Conservation (phyloP, 2,113 vertebrate genomes). For the Gasterosteus nipponicus region DNA sequence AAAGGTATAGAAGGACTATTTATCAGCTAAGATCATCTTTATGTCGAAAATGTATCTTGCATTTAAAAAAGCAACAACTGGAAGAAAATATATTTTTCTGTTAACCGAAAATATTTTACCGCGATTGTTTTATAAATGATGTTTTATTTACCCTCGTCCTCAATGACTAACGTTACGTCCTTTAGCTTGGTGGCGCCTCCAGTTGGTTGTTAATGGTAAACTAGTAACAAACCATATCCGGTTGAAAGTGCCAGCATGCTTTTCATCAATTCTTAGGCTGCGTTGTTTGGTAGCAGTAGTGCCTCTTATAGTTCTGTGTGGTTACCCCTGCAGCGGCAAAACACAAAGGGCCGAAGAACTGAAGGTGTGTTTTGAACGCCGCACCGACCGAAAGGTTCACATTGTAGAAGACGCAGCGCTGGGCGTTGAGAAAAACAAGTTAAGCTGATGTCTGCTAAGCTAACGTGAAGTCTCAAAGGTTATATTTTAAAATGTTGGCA, state of each 20-base stretch:
- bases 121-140: neutral
- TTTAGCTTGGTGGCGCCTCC: conserved; percentile 11
- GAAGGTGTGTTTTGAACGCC: conserved; percentile 76
- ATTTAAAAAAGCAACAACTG: neutral
- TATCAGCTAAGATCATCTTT: neutral
- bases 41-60: too few species aligned
- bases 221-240: conserved; percentile 41
- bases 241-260: conserved; percentile 32
- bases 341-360: conserved; percentile 86
- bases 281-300: conserved; percentile 57
- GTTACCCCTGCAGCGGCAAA: conserved; percentile 89
- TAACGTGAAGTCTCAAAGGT: too few species aligned
- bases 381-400: conserved; percentile 70
- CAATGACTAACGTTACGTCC: too few species aligned
- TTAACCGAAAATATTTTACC: neutral
- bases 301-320: conserved; percentile 89
- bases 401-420: conserved; percentile 81
- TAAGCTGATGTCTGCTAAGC: conserved; percentile 14
- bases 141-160: neutral
- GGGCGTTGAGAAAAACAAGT: conserved; percentile 76
- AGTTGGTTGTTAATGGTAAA: neutral
- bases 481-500: too few species aligned
- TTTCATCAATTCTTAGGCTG: neutral
- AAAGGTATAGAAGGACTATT: conserved; percentile 12
- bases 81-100: neutral